Evolutionary conservation across 2,888 invertebrate genomes (phyloP).

Genomic region (Drosophila dives): DNA sequence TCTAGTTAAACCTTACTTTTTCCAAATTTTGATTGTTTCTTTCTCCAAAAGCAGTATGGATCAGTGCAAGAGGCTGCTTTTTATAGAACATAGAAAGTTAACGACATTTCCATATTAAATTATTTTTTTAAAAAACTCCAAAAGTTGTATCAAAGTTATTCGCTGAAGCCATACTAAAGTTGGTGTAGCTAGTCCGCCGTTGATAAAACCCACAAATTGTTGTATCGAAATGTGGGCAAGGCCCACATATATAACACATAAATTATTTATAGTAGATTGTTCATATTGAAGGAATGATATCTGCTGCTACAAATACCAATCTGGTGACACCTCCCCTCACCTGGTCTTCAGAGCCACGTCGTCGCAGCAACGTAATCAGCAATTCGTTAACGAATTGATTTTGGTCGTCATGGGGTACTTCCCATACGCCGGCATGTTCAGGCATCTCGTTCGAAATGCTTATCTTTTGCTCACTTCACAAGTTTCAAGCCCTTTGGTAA

Average conservation of each 20-base stretch:
- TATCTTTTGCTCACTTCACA: conserved; percentile 49
- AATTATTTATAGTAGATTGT: conserved; percentile 49
- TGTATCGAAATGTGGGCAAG: conserved; percentile 16
- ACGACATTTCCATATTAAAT: not conserved
- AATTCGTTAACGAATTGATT: conserved; percentile 39
- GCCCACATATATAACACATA: conserved; percentile 18
- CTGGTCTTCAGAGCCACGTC: not conserved
- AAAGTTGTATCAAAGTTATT: not conserved
- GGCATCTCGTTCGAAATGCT: conserved; percentile 35
- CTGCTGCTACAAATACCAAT: conserved; percentile 59
- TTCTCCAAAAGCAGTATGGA: conserved; percentile 4
- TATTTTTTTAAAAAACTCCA: not conserved
- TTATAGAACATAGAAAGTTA: not conserved
- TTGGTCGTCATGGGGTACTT: conserved; percentile 44
- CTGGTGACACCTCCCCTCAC: conserved; percentile 46
- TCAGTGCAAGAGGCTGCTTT: conserved; percentile 7
- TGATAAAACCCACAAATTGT: conserved; percentile 33
- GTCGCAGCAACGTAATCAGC: conserved; percentile 37
- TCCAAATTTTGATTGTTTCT: not conserved
- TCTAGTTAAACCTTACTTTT: not conserved
- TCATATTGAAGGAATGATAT: conserved; percentile 42
- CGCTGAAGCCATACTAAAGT: not conserved
- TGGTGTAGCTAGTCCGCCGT: conserved; percentile 4
- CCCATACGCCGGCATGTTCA: conserved; percentile 40
- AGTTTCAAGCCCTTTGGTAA: conserved; percentile 55